Conservation (phyloP, 2,888 invertebrate species). For the Leptinotarsa tumamoca region DNA sequence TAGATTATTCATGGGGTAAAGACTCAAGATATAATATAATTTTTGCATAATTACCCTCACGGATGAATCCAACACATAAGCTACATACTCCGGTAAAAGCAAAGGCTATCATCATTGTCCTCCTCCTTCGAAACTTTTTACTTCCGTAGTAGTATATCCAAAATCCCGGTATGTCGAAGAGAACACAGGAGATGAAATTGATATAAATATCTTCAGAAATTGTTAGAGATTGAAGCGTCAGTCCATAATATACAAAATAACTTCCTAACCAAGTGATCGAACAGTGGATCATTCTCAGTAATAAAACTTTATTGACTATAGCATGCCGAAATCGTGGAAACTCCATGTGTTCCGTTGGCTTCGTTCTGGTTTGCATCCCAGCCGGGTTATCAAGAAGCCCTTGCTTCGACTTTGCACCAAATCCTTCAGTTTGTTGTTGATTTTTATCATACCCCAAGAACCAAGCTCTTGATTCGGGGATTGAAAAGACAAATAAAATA, state of each 20-base stretch:
- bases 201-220: conserved; percentile 80
- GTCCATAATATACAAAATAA: conserved; percentile 82
- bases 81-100: conserved; percentile 73
- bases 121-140: conserved; percentile 74
- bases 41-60: conserved; percentile 38
- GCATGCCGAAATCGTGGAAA: no score
- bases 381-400: no score
- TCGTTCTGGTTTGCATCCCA: no score
- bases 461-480: no score
- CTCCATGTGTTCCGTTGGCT: no score
- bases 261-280: conserved; percentile 82
- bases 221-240: conserved; percentile 80
- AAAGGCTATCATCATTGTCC: conserved; percentile 73
- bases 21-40: no score
- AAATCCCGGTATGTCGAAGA: conserved; percentile 80
- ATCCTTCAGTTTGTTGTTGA: no score
- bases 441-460: no score
- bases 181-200: conserved; percentile 76
- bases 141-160: conserved; percentile 73
- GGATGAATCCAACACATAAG: conserved; percentile 58
- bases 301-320: conserved; percentile 68
- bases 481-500: no score
- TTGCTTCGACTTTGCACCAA: no score
- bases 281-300: conserved; percentile 72
- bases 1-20: no score